These are phyloP conservation scores for Conger conger DNA, from an alignment of 2,113 vertebrate species.

Conservation along the genomic window DNA sequence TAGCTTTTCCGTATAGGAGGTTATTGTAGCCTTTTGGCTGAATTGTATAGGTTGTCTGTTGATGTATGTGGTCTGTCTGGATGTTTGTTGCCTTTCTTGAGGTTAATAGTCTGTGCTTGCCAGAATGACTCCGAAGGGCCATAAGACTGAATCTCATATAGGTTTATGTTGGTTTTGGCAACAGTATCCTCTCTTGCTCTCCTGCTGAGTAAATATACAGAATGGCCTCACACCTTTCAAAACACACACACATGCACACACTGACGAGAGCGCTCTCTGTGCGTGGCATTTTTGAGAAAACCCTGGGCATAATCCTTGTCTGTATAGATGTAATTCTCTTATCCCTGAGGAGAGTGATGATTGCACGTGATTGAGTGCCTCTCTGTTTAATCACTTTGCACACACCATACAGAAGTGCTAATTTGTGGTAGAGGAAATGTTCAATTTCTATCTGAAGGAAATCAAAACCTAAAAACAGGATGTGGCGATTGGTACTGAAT, in stretches of 20 bases:
- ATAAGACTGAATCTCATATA: neutral
- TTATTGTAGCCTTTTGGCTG: neutral
- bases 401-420: neutral
- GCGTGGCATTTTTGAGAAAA: neutral
- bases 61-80: neutral
- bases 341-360: neutral
- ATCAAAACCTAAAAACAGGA: conserved; percentile 56
- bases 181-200: neutral
- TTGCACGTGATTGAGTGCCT: neutral
- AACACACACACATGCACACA: neutral
- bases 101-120: neutral
- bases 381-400: neutral
- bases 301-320: neutral
- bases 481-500: conserved; percentile 46
- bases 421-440: conserved; percentile 36
- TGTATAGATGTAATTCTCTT: conserved; percentile 4
- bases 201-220: conserved; percentile 7
- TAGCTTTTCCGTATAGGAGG: neutral
- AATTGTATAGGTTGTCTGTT: neutral
- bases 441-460: conserved; percentile 47
- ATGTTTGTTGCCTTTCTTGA: neutral
- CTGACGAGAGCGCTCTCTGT: neutral
- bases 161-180: conserved; percentile 11
- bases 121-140: neutral
- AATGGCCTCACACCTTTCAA: neutral